Conservation (phyloP, 2,888 invertebrate genomes). For the Temnothorax rugatulus region DNA sequence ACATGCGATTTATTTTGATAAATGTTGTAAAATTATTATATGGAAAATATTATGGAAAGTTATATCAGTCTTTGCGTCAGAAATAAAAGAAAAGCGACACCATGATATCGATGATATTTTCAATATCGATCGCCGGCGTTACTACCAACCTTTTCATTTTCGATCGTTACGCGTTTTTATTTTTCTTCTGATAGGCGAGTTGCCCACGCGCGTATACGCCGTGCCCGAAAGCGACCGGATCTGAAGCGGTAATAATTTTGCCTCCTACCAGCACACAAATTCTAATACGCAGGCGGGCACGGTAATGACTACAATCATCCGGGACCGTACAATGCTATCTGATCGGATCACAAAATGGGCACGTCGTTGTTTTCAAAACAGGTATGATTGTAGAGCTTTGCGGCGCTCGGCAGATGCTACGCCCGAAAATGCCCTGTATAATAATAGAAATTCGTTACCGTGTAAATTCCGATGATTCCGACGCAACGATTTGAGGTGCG, state of each 20-base stretch:
- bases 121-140: slow-evolving; percentile 14
- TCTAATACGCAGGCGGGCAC: slow-evolving; percentile 78
- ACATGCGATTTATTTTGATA: not conserved
- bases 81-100: not conserved
- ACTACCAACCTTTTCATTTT: slow-evolving; percentile 46
- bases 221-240: slow-evolving; percentile 56
- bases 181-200: slow-evolving; percentile 16
- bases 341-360: slow-evolving; percentile 80
- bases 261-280: slow-evolving; percentile 68
- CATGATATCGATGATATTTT: slow-evolving; percentile 22
- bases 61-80: not conserved
- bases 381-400: slow-evolving; percentile 76
- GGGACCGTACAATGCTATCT: slow-evolving; percentile 81
- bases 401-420: slow-evolving; percentile 76
- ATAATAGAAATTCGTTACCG: slow-evolving; percentile 78
- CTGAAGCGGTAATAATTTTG: slow-evolving; percentile 56
- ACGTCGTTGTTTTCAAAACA: slow-evolving; percentile 81
- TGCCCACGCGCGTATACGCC: slow-evolving; percentile 50
- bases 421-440: slow-evolving; percentile 65
- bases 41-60: not conserved
- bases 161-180: slow-evolving; percentile 32
- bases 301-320: slow-evolving; percentile 85
- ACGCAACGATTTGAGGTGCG: slow-evolving; percentile 28
- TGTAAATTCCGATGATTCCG: slow-evolving; percentile 56
- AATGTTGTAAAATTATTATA: not conserved